Conservation (phyloP, 2,888 invertebrate species). For the Actias luna region DNA sequence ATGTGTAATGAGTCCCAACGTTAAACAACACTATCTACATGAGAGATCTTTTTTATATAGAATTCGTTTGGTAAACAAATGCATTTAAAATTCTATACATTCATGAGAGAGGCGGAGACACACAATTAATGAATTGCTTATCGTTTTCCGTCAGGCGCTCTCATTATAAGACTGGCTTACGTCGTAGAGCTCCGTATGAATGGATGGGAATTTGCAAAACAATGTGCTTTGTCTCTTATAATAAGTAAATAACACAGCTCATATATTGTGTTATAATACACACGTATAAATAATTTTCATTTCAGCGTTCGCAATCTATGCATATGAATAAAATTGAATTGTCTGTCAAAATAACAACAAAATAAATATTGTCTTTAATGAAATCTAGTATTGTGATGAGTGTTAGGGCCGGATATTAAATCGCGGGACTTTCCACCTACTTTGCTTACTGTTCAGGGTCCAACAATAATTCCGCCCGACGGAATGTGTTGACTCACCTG, state of each 20-base stretch:
- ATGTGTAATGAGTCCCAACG: too few relatives aligned
- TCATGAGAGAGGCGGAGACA: constrained; percentile 18
- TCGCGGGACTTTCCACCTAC: too few relatives aligned
- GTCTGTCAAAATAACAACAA: too few relatives aligned
- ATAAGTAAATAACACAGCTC: not conserved
- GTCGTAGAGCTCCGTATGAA: constrained; percentile 2
- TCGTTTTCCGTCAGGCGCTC: constrained; percentile 49
- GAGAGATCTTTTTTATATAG: not conserved
- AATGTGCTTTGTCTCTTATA: constrained; percentile 17
- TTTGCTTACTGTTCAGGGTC: too few relatives aligned
- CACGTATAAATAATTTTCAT: not conserved
- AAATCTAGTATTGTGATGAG: too few relatives aligned
- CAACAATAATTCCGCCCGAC: too few relatives aligned
- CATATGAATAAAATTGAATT: too few relatives aligned
- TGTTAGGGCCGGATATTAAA: too few relatives aligned
- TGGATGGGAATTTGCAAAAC: constrained; percentile 17
- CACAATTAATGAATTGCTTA: constrained; percentile 48
- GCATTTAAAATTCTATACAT: constrained; percentile 10
- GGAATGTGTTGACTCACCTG: too few relatives aligned
- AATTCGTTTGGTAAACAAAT: not conserved
- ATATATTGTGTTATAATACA: not conserved
- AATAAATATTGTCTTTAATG: too few relatives aligned
- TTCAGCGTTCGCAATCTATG: too few relatives aligned
- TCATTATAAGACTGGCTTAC: constrained; percentile 26
- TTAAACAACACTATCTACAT: not conserved